These are phyloP conservation scores for Puntigrus tetrazona DNA, from an alignment of 2,113 vertebrate species.

Conservation along the genomic window DNA sequence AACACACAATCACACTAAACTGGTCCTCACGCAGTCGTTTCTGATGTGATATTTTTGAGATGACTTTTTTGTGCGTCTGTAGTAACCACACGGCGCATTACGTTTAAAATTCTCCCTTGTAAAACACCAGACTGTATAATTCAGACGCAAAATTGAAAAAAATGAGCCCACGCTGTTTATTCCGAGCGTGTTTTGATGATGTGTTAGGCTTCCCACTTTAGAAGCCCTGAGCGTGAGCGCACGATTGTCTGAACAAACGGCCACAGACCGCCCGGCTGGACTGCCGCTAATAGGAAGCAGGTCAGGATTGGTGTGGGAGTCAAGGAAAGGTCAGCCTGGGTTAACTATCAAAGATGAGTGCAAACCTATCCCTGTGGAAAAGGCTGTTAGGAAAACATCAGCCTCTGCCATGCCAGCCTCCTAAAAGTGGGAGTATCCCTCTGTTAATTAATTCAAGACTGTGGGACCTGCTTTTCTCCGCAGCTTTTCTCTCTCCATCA, in stretches of 20 bases:
- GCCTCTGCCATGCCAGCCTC: slow-evolving; percentile 71
- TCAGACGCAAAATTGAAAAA: slow-evolving; percentile 21
- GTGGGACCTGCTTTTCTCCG: slow-evolving; percentile 50
- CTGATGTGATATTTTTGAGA: slow-evolving; percentile 26
- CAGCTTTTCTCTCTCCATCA: slow-evolving; percentile 22
- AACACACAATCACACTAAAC: slow-evolving; percentile 10
- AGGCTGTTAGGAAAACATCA: slow-evolving; percentile 74
- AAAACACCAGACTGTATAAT: slow-evolving; percentile 31
- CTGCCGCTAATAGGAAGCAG: slow-evolving; percentile 79
- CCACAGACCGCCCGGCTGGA: slow-evolving; percentile 62
- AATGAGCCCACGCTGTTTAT: slow-evolving; percentile 28
- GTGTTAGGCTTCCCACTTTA: slow-evolving; percentile 38
- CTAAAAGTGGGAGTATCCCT: slow-evolving; percentile 74
- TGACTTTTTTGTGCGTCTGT: slow-evolving; percentile 13
- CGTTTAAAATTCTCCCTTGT: slow-evolving; percentile 14
- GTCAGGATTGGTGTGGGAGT: slow-evolving; percentile 72
- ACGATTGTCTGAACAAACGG: slow-evolving; percentile 51
- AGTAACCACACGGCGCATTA: slow-evolving; percentile 5
- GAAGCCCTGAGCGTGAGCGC: slow-evolving; percentile 26
- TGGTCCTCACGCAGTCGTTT: background rate
- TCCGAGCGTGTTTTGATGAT: slow-evolving; percentile 46
- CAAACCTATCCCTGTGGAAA: slow-evolving; percentile 81
- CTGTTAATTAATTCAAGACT: slow-evolving; percentile 79
- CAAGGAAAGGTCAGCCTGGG: slow-evolving; percentile 72
- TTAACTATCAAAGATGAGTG: slow-evolving; percentile 83